Evolutionary conservation across 1,140 invertebrate genomes (phyloP), one percentile per base, ranked within the genome.

Genomic region (Saccostrea cuccullata): DNA sequence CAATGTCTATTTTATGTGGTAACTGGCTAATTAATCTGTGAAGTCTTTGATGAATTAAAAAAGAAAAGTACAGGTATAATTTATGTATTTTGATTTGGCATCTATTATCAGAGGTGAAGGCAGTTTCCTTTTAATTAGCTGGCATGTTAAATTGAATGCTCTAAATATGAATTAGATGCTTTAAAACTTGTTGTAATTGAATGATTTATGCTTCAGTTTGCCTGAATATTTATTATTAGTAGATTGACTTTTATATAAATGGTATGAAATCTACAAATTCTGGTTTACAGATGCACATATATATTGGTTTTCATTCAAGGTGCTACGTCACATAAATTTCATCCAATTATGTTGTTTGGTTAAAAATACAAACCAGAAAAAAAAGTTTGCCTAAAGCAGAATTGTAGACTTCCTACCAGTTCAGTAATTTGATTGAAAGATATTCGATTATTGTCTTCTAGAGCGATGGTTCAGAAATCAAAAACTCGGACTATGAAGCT

Each of bases 401-500:
- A 56, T 86, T 60, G 56, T 86, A 67, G 85, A 47, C 56, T 67
- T 47, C 60, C 20, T 86, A 70, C 64, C 64, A 36, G 15, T 67
- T 70, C 17, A 47, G 56, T 30, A 67, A 40, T 86, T 23, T 84
- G 40, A 84, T 84, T 84, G 82, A 84, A 84, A 84, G 82, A 55
- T 55, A 12, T 84, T 77, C 84, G 36, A 86, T 89, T 89, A 85
- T 89, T 89, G 88, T 89, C 70, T 85, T 90, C 82, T 87, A 84
- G 73, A 87, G 84, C 84, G 89, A 90, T 88, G 89, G 89, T 73
- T 90, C 89, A 60, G 89, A 90, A 90, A 90, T 90, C 84, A 90
- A 90, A 90, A 90, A 90, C 87, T 90, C 89, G 82, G 91, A 92
- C 89, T 92, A 92, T 87, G 90, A 92, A 70, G 91, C 91, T 82